These are phyloP conservation scores for Mycetomoellerius zeteki DNA, from an alignment of 1,140 invertebrate species.

Conservation along the genomic window DNA sequence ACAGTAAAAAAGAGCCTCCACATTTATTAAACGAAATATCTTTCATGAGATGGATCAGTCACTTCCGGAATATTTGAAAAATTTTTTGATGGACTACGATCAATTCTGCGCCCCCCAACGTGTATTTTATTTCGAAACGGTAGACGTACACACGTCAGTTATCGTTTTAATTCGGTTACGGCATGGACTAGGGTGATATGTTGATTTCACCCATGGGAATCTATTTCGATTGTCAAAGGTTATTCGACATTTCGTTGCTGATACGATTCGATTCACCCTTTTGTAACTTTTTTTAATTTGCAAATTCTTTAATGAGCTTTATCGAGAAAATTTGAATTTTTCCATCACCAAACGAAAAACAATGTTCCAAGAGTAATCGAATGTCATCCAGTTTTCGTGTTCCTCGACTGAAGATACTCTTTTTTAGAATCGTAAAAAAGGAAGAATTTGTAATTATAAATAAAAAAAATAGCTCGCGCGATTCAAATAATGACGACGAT, in stretches of 20 bases:
- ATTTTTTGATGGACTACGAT: conserved; percentile 45
- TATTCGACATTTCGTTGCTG: conserved; percentile 67
- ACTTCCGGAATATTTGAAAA: conserved; percentile 21
- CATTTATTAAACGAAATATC: conserved; percentile 21
- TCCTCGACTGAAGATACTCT: background rate
- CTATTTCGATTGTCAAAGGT: conserved; percentile 70
- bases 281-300: conserved; percentile 1
- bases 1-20: background rate
- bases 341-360: background rate
- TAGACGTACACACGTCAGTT: conserved; percentile 57
- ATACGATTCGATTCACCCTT: conserved; percentile 23
- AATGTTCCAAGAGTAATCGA: background rate
- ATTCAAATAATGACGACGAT: conserved; percentile 13
- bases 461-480: background rate
- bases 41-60: background rate
- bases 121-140: conserved; percentile 55
- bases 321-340: background rate
- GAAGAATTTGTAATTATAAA: background rate
- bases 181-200: conserved; percentile 74
- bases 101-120: conserved; percentile 29
- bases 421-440: background rate
- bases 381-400: background rate
- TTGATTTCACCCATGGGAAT: conserved; percentile 75
- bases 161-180: conserved; percentile 65
- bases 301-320: background rate